These are phyloP conservation scores for Pantherophis guttatus DNA, from an alignment of 2,113 vertebrate genomes.

Conservation along the genomic window DNA sequence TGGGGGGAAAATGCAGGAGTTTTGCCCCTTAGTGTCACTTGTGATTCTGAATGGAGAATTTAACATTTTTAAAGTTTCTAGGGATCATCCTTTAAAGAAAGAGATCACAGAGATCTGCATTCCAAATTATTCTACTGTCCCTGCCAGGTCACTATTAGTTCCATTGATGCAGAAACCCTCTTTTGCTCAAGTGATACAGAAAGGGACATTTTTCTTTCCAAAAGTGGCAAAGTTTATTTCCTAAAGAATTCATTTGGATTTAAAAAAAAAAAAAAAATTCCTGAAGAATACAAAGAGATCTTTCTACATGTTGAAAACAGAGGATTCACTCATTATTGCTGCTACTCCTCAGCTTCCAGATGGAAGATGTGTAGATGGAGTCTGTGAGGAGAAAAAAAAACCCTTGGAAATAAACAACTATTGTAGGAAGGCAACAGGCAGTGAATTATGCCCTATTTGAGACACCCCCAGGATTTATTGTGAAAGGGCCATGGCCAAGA, in stretches of 20 bases:
- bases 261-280: neutral
- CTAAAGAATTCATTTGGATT: neutral
- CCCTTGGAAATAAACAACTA: neutral
- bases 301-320: constrained; percentile 17
- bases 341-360: neutral
- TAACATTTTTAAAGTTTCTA: constrained; percentile 57
- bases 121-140: constrained; percentile 54
- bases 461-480: accelerated
- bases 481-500: neutral
- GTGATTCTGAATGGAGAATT: constrained; percentile 42
- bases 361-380: neutral
- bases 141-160: constrained; percentile 2
- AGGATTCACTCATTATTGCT: neutral
- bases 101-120: constrained; percentile 43
- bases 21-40: constrained; percentile 44
- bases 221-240: constrained; percentile 26
- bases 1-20: constrained; percentile 47
- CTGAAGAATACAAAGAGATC: neutral
- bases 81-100: constrained; percentile 48
- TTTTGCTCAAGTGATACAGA: constrained; percentile 48
- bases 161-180: constrained; percentile 37
- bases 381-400: neutral
- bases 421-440: neutral
- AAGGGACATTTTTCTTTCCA: constrained; percentile 26
- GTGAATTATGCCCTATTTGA: neutral